Conservation (phyloP, 1,140 invertebrate species). For the Acromyrmex heyeri region DNA sequence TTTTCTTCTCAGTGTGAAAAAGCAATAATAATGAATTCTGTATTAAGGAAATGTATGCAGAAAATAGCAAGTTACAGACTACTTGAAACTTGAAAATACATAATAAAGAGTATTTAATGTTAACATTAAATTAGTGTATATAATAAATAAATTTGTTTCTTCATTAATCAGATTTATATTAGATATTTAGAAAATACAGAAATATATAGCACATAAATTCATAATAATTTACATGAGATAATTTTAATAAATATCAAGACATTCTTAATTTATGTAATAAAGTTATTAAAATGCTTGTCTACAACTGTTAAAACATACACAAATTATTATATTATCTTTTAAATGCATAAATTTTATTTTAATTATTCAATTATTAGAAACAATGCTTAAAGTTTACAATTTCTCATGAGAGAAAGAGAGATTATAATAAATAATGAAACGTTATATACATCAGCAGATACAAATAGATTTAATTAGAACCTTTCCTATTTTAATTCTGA, state of each 20-base stretch:
- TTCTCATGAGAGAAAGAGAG: neutral
- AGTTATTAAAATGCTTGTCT: neutral
- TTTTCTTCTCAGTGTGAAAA: too few species aligned
- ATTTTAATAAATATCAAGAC: neutral
- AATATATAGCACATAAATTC: neutral
- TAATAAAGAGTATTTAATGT: neutral
- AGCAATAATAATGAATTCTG: neutral
- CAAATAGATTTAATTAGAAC: slow-evolving; percentile 52
- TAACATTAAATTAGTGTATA: neutral
- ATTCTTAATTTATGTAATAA: neutral
- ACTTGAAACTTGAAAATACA: neutral
- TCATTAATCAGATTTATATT: neutral
- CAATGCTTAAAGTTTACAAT: neutral
- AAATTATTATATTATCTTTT: neutral
- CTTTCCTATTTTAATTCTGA: slow-evolving; percentile 32
- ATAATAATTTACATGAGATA: neutral
- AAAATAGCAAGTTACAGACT: neutral
- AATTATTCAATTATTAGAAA: neutral
- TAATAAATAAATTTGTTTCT: neutral
- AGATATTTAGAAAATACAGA: neutral
- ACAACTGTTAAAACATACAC: neutral
- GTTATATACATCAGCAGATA: neutral
- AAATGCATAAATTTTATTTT: neutral
- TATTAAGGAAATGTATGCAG: neutral
- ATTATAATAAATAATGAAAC: neutral